A percentile compares a stretch with the other conserved stretches of the same genome.
Evolutionary conservation across 2,888 invertebrate species (phyloP).

Genomic region (Leptinotarsa juncta): DNA sequence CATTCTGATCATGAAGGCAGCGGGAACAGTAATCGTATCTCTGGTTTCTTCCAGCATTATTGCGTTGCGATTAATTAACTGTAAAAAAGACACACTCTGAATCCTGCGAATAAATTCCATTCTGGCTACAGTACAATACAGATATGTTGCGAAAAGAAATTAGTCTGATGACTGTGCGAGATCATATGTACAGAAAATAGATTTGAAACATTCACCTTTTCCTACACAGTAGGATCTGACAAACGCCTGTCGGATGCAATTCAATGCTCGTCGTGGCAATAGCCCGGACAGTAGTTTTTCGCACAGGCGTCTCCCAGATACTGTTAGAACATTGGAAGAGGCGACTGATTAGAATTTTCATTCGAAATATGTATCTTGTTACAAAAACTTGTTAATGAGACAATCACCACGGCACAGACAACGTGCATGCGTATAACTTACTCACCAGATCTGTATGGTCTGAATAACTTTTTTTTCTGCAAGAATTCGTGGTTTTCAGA

Average conservation of each 20-base stretch:
- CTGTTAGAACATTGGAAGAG: no score
- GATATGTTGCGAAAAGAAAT: no score
- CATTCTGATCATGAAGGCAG: constrained; percentile 86
- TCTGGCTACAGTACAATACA: no score
- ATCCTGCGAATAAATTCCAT: background rate
- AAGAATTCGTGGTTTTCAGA: background rate
- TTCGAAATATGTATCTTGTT: no score
- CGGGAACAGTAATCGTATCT: constrained; percentile 89
- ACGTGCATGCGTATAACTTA: background rate
- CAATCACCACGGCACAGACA: background rate
- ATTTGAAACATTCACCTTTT: background rate
- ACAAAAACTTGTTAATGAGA: background rate
- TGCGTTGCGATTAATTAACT: constrained; percentile 83
- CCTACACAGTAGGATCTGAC: no score
- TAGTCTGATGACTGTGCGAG: no score
- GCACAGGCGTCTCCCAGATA: no score
- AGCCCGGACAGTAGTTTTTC: no score
- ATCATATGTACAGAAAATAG: constrained; percentile 5
- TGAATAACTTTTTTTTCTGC: constrained; percentile 1
- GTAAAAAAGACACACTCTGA: constrained; percentile 29
- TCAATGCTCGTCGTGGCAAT: no score
- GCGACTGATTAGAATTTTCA: no score
- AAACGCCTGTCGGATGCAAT: no score
- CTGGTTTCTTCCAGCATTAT: constrained; percentile 87
- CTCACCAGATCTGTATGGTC: constrained; percentile 1